Percentiles rank a stretch among this genome's conserved stretches.
These are phyloP conservation scores for Agriotes lineatus DNA, from an alignment of 2,888 invertebrate genomes.

Conservation along the genomic window DNA sequence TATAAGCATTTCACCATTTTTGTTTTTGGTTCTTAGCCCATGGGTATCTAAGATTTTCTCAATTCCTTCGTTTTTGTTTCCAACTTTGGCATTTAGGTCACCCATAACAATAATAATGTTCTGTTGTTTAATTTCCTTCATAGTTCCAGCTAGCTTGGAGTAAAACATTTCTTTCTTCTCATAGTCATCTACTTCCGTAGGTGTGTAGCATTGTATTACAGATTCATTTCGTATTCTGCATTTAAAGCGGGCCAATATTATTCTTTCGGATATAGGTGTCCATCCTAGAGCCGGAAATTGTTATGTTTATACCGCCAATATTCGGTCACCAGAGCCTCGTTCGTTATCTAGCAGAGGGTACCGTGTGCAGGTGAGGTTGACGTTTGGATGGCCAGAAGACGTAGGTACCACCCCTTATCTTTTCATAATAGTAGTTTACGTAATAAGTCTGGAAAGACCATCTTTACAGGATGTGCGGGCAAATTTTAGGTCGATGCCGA, in stretches of 20 bases:
- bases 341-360: too few species aligned
- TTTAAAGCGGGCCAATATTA: neutral
- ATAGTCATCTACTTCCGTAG: neutral
- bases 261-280: conserved; percentile 1
- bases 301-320: too few species aligned
- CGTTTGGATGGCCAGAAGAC: too few species aligned
- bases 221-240: neutral
- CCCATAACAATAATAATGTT: neutral
- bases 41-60: neutral
- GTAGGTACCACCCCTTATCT: too few species aligned
- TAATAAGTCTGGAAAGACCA: too few species aligned
- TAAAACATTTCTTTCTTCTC: neutral
- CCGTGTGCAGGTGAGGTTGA: too few species aligned
- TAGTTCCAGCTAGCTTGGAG: neutral
- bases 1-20: neutral
- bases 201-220: conserved; percentile 1
- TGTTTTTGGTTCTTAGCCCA: neutral
- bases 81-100: neutral
- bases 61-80: neutral
- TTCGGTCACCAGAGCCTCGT: too few species aligned
- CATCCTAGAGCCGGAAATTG: too few species aligned
- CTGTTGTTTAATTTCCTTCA: neutral
- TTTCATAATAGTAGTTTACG: too few species aligned
- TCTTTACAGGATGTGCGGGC: too few species aligned
- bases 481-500: too few species aligned